Conservation (phyloP, 2,888 invertebrate genomes). For the Cheilosia urbana region DNA sequence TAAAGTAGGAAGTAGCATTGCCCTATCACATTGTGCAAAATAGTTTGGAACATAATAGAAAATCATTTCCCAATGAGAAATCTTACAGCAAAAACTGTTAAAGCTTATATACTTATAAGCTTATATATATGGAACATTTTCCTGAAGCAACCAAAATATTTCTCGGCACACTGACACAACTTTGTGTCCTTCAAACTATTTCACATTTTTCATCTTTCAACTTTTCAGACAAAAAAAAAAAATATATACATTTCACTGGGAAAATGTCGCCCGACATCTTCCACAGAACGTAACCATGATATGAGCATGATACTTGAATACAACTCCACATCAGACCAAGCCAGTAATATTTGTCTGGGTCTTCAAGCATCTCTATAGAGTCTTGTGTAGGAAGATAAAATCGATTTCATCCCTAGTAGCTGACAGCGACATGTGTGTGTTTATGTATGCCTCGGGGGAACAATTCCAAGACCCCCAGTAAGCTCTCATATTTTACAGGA, state of each 20-base stretch:
- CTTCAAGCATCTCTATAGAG: not conserved
- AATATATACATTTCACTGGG: slow-evolving; percentile 2
- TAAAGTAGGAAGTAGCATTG: no score
- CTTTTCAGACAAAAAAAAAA: slow-evolving; percentile 33
- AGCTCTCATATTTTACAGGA: slow-evolving; percentile 54
- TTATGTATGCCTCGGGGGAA: slow-evolving; percentile 27
- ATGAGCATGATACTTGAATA: slow-evolving; percentile 16
- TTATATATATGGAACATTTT: no score
- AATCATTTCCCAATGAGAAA: no score
- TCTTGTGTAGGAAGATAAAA: not conserved
- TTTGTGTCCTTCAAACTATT: not conserved
- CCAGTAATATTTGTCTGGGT: not conserved
- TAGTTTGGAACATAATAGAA: no score
- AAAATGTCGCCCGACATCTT: slow-evolving; percentile 30
- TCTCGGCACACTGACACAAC: not conserved
- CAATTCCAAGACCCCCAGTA: slow-evolving; percentile 47
- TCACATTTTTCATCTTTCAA: slow-evolving; percentile 26
- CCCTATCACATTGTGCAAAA: no score
- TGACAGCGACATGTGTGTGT: slow-evolving; percentile 7
- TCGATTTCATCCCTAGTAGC: slow-evolving; percentile 6
- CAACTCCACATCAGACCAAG: not conserved
- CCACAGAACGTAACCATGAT: slow-evolving; percentile 13
- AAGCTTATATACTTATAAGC: no score
- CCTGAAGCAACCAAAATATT: not conserved
- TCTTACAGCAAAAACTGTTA: no score